Conservation (phyloP, 1,140 invertebrate genomes). For the Trigoniulus corallinus region DNA sequence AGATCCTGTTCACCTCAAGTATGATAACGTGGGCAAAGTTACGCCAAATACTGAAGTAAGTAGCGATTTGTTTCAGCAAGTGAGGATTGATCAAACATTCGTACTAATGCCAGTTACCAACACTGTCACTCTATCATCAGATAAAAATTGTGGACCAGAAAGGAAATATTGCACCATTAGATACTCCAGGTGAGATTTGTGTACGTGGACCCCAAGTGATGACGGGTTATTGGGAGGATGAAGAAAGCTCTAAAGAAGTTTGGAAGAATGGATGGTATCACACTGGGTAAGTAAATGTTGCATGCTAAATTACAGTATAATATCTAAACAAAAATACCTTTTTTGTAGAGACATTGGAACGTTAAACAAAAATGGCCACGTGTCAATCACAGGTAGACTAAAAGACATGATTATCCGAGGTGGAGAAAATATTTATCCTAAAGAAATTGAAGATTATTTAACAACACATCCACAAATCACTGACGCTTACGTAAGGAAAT, state of each 20-base stretch:
- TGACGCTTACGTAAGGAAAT: constrained; percentile 48
- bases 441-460: constrained; percentile 69
- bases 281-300: constrained; percentile 47
- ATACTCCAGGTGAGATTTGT: constrained; percentile 60
- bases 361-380: constrained; percentile 57
- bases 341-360: constrained; percentile 54
- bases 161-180: constrained; percentile 51
- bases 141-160: constrained; percentile 52
- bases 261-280: constrained; percentile 66
- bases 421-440: constrained; percentile 80
- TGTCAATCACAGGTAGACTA: constrained; percentile 56
- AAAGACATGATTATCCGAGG: constrained; percentile 86
- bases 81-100: too few relatives aligned
- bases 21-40: too few relatives aligned
- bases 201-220: constrained; percentile 65
- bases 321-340: not conserved
- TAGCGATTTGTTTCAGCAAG: too few relatives aligned
- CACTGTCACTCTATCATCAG: too few relatives aligned
- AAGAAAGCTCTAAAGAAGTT: constrained; percentile 54
- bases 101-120: too few relatives aligned
- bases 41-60: too few relatives aligned
- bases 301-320: not conserved
- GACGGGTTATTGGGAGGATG: constrained; percentile 69
- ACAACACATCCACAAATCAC: constrained; percentile 53
- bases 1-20: too few relatives aligned